Conservation (phyloP, 2,888 invertebrate genomes). For the Nephrotoma flavescens region DNA sequence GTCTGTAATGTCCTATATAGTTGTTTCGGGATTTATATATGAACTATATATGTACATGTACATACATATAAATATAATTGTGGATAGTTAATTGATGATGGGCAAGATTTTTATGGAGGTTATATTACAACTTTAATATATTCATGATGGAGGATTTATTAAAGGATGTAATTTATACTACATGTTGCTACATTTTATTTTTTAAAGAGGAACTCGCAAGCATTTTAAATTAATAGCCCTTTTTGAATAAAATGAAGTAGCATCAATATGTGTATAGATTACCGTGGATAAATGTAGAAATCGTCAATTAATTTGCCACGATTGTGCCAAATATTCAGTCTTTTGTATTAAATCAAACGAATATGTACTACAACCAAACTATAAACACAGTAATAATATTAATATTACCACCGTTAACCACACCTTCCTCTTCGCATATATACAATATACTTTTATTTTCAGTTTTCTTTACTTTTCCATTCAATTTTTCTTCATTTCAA, state of each 20-base stretch:
- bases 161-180: not conserved
- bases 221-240: not conserved
- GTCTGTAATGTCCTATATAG: not conserved
- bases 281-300: not conserved
- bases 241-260: not conserved
- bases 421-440: not conserved
- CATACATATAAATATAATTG: not conserved
- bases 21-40: not conserved
- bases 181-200: not conserved
- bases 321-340: not conserved
- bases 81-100: not conserved
- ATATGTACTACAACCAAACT: not conserved
- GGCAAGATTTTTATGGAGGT: not conserved
- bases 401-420: not conserved
- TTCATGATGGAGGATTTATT: not conserved
- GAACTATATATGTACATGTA: no score
- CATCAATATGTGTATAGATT: not conserved
- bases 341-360: not conserved
- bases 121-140: not conserved
- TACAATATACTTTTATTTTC: not conserved
- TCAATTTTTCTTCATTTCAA: not conserved
- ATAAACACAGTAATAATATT: not conserved
- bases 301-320: not conserved
- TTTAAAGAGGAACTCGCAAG: not conserved
- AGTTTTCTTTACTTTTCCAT: not conserved